phyloP scores from a whole-genome alignment of 2,797 vertebrate species.

The Melanotaenia pygmaea region DNA sequence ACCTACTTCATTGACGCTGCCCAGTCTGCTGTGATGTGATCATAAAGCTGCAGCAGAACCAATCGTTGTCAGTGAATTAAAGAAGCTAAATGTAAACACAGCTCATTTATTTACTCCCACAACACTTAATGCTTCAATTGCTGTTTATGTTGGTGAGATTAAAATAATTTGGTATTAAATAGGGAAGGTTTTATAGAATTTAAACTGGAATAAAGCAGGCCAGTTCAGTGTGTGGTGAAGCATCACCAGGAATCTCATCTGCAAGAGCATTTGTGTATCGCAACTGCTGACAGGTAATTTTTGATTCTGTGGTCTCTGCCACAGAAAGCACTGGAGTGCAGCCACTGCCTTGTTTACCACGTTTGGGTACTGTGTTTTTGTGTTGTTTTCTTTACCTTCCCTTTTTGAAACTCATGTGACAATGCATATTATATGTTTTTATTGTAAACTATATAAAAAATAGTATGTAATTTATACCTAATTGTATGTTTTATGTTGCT shows the following conservation, averaged over 20 bases:
- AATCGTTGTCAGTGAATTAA: no score
- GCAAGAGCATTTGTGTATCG: conserved; percentile 34
- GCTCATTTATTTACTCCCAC: no score
- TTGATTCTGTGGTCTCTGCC: conserved; percentile 64
- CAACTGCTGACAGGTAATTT: conserved; percentile 72
- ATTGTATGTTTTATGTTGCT: conserved; percentile 1
- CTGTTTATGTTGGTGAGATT: neutral
- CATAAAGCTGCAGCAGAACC: no score
- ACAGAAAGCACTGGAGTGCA: conserved; percentile 66
- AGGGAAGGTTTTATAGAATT: neutral
- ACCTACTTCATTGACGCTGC: neutral
- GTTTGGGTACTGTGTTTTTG: conserved; percentile 3
- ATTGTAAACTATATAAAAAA: neutral
- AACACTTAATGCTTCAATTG: neutral
- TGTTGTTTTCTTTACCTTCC: neutral
- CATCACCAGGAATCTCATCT: conserved; percentile 17
- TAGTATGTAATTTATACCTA: neutral
- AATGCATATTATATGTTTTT: neutral
- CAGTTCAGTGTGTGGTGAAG: conserved; percentile 11
- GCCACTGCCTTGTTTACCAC: conserved; percentile 56
- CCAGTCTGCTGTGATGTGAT: neutral
- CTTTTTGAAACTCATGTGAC: neutral
- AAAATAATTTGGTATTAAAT: neutral
- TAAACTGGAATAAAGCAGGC: neutral
- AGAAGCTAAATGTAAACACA: no score